phyloP scores from a whole-genome alignment of 2,888 invertebrate species.

The Hyposoter didymator region DNA sequence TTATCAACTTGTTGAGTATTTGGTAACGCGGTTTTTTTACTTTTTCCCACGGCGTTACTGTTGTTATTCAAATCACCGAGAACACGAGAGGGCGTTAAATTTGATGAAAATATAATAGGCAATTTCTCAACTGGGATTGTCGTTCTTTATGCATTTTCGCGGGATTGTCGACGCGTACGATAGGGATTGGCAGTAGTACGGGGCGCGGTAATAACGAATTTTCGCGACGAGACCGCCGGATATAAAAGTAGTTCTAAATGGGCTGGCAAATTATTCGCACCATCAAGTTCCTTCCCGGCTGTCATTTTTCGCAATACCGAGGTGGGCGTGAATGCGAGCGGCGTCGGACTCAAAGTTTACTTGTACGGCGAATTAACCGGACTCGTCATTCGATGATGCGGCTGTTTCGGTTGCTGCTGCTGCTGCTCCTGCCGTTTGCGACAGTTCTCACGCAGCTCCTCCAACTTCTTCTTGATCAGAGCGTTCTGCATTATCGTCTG shows the following conservation, averaged over 20 bases:
- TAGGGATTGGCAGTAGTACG: constrained; percentile 7
- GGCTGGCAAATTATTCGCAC: constrained; percentile 80
- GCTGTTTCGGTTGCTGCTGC: constrained; percentile 78
- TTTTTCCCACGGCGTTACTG: constrained; percentile 39
- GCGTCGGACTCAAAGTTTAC: constrained; percentile 87
- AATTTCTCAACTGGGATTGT: constrained; percentile 1
- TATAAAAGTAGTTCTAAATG: constrained; percentile 73
- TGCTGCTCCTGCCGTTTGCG: constrained; percentile 90
- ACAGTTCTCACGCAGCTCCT: constrained; percentile 94
- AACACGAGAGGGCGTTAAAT: constrained; percentile 32
- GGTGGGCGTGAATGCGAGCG: constrained; percentile 96
- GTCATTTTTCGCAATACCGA: constrained; percentile 98
- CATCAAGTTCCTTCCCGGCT: constrained; percentile 92
- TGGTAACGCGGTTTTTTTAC: constrained; percentile 68
- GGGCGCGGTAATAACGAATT: constrained; percentile 6
- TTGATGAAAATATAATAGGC: constrained; percentile 5
- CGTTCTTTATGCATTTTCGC: constrained; percentile 50
- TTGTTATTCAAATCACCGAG: constrained; percentile 63
- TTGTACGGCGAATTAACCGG: constrained; percentile 84
- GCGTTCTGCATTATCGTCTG: constrained; percentile 95
- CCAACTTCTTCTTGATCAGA: constrained; percentile 94
- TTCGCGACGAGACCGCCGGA: constrained; percentile 38
- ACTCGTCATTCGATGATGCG: constrained; percentile 78
- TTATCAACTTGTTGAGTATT: constrained; percentile 69
- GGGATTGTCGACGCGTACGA: constrained; percentile 57